Evolutionary conservation across 2,797 vertebrate species (phyloP).

Genomic region (Rhinichthys osculus): DNA sequence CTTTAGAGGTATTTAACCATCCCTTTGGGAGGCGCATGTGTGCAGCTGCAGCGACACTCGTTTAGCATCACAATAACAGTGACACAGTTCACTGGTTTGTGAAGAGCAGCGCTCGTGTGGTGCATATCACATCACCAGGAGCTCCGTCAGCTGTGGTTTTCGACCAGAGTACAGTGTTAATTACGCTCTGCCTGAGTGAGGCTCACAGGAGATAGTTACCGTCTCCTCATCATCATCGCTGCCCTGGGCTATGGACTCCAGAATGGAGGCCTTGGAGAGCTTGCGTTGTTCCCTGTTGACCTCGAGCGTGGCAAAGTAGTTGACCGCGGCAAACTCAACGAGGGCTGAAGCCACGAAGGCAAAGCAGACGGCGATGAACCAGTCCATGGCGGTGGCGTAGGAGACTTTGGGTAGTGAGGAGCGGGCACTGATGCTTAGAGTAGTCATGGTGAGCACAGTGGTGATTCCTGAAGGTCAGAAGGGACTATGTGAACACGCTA

Average conservation of each 20-base stretch:
- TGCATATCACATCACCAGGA: neutral
- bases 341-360: slow-evolving; percentile 97
- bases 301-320: slow-evolving; percentile 93
- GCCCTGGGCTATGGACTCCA: slow-evolving; percentile 78
- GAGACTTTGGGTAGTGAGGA: slow-evolving; percentile 97
- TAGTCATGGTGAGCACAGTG: slow-evolving; percentile 98
- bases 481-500: neutral
- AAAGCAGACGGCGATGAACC: slow-evolving; percentile 99
- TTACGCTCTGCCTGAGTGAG: neutral
- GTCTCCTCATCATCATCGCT: slow-evolving; percentile 82
- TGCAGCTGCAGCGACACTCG: slow-evolving; percentile 31
- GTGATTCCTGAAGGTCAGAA: slow-evolving; percentile 85
- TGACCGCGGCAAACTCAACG: slow-evolving; percentile 96
- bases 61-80: slow-evolving; percentile 37
- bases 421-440: slow-evolving; percentile 96
- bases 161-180: slow-evolving; percentile 1
- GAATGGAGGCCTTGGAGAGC: slow-evolving; percentile 75
- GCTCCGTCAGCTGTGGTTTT: neutral
- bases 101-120: slow-evolving; percentile 22
- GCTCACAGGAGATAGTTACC: slow-evolving; percentile 67
- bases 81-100: slow-evolving; percentile 22
- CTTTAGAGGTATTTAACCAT: slow-evolving; percentile 13
- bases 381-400: slow-evolving; percentile 98
- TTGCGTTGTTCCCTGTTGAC: slow-evolving; percentile 79
- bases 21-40: slow-evolving; percentile 7